Base-by-base conservation (phyloP, 2,888 invertebrate genomes). In the Thereva nobilitata region DNA sequence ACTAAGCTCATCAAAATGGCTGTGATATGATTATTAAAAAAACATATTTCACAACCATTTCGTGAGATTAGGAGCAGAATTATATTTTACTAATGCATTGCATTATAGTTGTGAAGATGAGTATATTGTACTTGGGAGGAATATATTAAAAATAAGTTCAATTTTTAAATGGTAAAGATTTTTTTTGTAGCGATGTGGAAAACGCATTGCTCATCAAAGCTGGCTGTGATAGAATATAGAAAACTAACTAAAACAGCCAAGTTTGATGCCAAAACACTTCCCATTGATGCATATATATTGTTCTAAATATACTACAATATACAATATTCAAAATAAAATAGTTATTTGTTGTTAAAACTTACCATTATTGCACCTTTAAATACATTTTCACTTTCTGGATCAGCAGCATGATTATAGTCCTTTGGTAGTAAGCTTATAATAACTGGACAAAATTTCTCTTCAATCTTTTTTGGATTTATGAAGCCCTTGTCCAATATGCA, bases 161-260 rank as follows among this genome's bases (percentile, higher is more conserved):
- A 7, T n/a, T 35, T 3, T 42, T 42, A 42, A 42, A n/a, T 55
- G 10, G 23, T 10, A 6, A 23, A 55, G 47, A 8, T 12, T 4
- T 1, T 23, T 35, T n/a, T 4, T 67, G 67, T 12, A 53, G 67
- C 44, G 37, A 54, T 63, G 54, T 67, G 67, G 68, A 70, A 70
- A 70, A 68, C 76, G 77, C 78, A 76, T 77, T 79, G 79, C 79
- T 78, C 80, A 80, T 80, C 80, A 80, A 80, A 80, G 78, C 78
- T 78, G 78, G 79, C 79, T 79, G 79, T 80, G 80, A 80, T 80
- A 80, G 76, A 73, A 73, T 76, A 38, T 74, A 75, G 73, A 73
- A 74, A 74, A 75, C 73, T 74, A 59, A 71, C 77, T 79, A 75
- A 73, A 73, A 76, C 79, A 79, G 76, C 79, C 79, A 78, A 76